Conservation (phyloP, 1,140 invertebrate species). For the Drosophila pachea region DNA sequence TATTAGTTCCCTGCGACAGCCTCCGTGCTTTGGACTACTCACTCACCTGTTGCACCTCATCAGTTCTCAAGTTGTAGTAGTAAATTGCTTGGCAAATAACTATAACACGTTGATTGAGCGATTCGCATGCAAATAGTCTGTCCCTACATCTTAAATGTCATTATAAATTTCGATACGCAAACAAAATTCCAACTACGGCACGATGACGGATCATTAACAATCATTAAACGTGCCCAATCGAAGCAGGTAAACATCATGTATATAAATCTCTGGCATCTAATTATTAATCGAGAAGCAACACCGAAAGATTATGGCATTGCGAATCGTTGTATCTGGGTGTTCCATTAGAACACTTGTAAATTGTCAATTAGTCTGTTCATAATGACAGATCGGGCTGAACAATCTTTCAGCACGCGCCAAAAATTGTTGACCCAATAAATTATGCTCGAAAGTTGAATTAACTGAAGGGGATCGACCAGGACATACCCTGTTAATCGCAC, state of each 20-base stretch:
- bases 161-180: constrained; percentile 68
- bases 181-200: constrained; percentile 43
- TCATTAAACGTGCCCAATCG: constrained; percentile 39
- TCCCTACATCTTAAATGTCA: constrained; percentile 58
- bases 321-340: constrained; percentile 14
- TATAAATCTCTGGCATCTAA: constrained; percentile 6
- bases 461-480: neutral
- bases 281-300: constrained; percentile 35
- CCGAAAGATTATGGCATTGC: constrained; percentile 10
- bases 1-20: too few relatives aligned
- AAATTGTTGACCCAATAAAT: constrained; percentile 4
- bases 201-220: constrained; percentile 50
- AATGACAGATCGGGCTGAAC: constrained; percentile 22
- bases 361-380: constrained; percentile 41
- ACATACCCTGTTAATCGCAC: neutral
- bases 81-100: constrained; percentile 9
- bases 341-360: constrained; percentile 26
- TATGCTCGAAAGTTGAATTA: neutral
- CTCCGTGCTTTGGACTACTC: too few relatives aligned
- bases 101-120: constrained; percentile 22
- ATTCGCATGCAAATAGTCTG: constrained; percentile 32
- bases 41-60: neutral
- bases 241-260: constrained; percentile 21
- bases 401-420: constrained; percentile 14
- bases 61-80: neutral